Evolutionary conservation across 2,113 vertebrate species (phyloP).

Genomic region (Bos indicus): DNA sequence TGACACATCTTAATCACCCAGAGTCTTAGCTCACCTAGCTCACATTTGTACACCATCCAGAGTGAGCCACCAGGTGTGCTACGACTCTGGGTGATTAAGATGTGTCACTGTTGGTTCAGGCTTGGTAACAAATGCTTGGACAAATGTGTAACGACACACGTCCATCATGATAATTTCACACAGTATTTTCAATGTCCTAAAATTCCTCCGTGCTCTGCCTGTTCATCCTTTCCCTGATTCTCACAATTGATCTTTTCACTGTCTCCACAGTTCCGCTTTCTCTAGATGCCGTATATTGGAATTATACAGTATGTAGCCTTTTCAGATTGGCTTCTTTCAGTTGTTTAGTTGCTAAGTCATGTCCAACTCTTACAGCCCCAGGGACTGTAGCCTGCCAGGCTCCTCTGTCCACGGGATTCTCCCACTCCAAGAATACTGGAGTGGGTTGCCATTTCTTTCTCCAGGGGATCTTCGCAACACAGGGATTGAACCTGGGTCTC

Average conservation of each 20-base stretch:
- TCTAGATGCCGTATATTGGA: background rate
- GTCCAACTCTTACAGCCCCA: background rate
- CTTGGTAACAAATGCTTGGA: background rate
- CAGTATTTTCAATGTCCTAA: background rate
- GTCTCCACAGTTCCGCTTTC: background rate
- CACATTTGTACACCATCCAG: background rate
- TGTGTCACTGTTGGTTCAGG: fast-evolving
- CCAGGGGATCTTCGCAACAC: background rate
- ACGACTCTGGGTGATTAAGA: background rate
- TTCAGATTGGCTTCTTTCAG: background rate
- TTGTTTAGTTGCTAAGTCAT: background rate
- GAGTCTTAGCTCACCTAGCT: background rate
- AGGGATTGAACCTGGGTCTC: background rate
- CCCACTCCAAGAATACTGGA: background rate
- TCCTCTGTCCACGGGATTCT: background rate
- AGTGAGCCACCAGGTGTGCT: background rate
- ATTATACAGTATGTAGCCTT: background rate
- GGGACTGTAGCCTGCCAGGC: background rate
- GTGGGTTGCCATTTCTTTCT: background rate
- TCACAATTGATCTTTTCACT: background rate
- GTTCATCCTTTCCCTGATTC: background rate
- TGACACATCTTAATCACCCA: background rate
- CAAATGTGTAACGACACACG: background rate
- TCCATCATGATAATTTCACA: background rate
- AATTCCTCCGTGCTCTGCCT: background rate